Conservation (phyloP, 2,888 invertebrate species). For the Laspeyria flexula region DNA sequence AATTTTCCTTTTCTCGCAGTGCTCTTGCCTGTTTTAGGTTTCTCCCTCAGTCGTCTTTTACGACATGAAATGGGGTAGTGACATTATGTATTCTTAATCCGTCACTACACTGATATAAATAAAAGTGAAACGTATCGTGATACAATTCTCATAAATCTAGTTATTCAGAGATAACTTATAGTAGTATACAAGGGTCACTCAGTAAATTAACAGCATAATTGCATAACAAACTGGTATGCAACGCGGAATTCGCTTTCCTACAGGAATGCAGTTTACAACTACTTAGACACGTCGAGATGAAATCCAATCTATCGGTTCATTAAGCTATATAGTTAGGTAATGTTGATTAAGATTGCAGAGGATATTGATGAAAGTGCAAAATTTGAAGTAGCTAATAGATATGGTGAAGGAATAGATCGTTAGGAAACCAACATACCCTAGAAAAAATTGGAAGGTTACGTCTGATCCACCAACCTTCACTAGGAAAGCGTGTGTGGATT, state of each 20-base stretch:
- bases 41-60: no score
- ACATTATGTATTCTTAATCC: no score
- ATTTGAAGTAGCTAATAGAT: background rate
- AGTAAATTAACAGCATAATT: constrained; percentile 58
- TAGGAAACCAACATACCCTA: no score
- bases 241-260: constrained; percentile 65
- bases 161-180: constrained; percentile 5
- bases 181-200: constrained; percentile 39
- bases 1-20: no score
- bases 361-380: background rate
- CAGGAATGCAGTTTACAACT: constrained; percentile 61
- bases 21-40: no score
- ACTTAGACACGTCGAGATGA: constrained; percentile 21
- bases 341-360: background rate
- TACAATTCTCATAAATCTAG: constrained; percentile 9
- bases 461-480: no score
- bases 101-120: no score
- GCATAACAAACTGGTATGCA: constrained; percentile 58
- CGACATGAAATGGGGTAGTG: no score
- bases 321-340: background rate
- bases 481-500: no score
- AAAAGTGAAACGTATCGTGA: no score
- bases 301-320: constrained; percentile 26
- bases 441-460: no score
- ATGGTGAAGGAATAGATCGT: no score